Conservation (phyloP, 2,797 vertebrate species). For the Thunnus albacares region DNA sequence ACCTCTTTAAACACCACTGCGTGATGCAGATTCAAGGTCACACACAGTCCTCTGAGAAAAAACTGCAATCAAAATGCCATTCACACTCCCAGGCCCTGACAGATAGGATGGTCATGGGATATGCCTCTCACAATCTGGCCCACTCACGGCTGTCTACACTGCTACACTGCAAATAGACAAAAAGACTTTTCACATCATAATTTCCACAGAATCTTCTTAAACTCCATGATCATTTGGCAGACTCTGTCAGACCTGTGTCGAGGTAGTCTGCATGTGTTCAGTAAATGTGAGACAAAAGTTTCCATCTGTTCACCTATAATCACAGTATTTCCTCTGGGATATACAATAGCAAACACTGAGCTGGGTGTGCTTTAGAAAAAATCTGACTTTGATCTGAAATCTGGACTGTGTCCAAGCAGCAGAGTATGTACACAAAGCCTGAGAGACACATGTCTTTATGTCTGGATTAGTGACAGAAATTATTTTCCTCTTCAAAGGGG, state of each 20-base stretch:
- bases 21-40: slow-evolving; percentile 45
- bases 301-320: slow-evolving; percentile 58
- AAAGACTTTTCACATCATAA: slow-evolving; percentile 27
- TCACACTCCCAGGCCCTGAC: slow-evolving; percentile 42
- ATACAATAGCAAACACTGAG: slow-evolving; percentile 51
- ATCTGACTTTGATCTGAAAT: slow-evolving; percentile 45
- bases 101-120: slow-evolving; percentile 49
- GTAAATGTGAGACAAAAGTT: slow-evolving; percentile 39
- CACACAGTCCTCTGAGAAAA: slow-evolving; percentile 27
- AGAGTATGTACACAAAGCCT: slow-evolving; percentile 16
- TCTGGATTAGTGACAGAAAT: slow-evolving; percentile 45
- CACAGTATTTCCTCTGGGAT: slow-evolving; percentile 46
- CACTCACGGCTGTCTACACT: neutral
- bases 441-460: slow-evolving; percentile 24
- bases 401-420: slow-evolving; percentile 41
- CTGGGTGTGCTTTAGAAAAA: slow-evolving; percentile 19
- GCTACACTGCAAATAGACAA: slow-evolving; percentile 12
- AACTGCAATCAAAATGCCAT: slow-evolving; percentile 54
- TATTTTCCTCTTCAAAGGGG: slow-evolving; percentile 33
- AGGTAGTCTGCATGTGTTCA: slow-evolving; percentile 17
- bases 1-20: neutral
- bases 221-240: slow-evolving; percentile 4
- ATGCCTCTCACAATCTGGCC: slow-evolving; percentile 38
- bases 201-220: slow-evolving; percentile 27
- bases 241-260: neutral